Evolutionary conservation across 2,888 invertebrate species (phyloP), one percentile per base, ranked within the genome.

Genomic region (Anthrax anthrax): DNA sequence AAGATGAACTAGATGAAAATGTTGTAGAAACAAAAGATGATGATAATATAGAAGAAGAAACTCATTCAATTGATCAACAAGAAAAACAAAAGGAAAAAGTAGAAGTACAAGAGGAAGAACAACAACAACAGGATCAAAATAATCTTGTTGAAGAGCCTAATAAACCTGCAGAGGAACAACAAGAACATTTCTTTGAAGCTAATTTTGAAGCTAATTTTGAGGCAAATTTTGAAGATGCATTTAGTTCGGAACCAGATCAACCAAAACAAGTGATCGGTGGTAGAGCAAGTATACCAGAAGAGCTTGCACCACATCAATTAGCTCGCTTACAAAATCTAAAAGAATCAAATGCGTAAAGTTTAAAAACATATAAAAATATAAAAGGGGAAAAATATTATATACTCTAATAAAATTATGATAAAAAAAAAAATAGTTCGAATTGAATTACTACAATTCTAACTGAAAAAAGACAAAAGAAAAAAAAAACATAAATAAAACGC

Each of bases 281-380:
- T 40, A 73, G 85, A 48, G 85, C 85, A 50, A 84, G 84, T 58
- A 85, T 89, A 63, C 89, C 89, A 37, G 89, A 89, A 68, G 90
- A 89, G 66, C 73, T 90, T 52, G 89, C 88, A 59, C 86, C 88
- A 27, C 86, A 88, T 61, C 89, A 89, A 65, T 74, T 90, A 58
- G 89, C 88, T 50, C 78, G 87, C 63, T 76, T 90, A 57, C 87
- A 89, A 62, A 84, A 86, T 64, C 76, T 90, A 49, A 90, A 90
- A 67, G 90, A 90, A 70, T 90, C 90, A 51, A 89, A 89, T 69
- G 90, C 90, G 72, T 90, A 84, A 32, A 32, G 12, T 12, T 32
- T 32, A 32, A 32, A 32, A 12, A 12, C 12, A 12, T 12, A 32
- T 4, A 32, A 32, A 12, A 32, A 32, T 12, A 32, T 12, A 32